Conservation (phyloP, 2,888 invertebrate genomes). For the Sesamia inferens region DNA sequence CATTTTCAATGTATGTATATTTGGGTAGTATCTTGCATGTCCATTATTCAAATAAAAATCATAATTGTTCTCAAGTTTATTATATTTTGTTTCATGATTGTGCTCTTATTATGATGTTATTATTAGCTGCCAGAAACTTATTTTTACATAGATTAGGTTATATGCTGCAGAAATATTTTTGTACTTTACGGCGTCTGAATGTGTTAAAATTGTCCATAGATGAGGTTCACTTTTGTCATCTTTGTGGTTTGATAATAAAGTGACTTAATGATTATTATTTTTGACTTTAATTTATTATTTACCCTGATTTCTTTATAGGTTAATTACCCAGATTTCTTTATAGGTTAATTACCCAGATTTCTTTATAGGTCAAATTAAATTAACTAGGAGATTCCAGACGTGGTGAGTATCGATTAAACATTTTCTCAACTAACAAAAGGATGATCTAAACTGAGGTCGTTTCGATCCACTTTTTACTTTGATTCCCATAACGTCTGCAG, state of each 20-base stretch:
- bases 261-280: conserved; percentile 81
- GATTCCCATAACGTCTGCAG: background rate
- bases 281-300: conserved; percentile 39
- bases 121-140: conserved; percentile 12
- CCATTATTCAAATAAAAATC: background rate
- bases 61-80: background rate
- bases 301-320: too few species aligned
- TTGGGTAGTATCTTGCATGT: too few species aligned
- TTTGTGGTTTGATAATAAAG: conserved; percentile 89
- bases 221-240: conserved; percentile 87
- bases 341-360: too few species aligned
- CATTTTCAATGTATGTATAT: too few species aligned
- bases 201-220: conserved; percentile 80
- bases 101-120: conserved; percentile 4
- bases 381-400: background rate
- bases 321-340: too few species aligned
- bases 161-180: conserved; percentile 35
- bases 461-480: background rate
- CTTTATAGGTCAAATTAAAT: background rate
- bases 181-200: conserved; percentile 57
- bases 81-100: conserved; percentile 6
- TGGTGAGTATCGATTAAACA: background rate
- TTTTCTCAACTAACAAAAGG: background rate
- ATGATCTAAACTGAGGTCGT: too few species aligned
- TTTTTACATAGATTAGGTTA: conserved; percentile 7